Evolutionary conservation across 2,113 vertebrate species (phyloP), one percentile per base, ranked within the genome.

Genomic region (Bombycilla garrulus): DNA sequence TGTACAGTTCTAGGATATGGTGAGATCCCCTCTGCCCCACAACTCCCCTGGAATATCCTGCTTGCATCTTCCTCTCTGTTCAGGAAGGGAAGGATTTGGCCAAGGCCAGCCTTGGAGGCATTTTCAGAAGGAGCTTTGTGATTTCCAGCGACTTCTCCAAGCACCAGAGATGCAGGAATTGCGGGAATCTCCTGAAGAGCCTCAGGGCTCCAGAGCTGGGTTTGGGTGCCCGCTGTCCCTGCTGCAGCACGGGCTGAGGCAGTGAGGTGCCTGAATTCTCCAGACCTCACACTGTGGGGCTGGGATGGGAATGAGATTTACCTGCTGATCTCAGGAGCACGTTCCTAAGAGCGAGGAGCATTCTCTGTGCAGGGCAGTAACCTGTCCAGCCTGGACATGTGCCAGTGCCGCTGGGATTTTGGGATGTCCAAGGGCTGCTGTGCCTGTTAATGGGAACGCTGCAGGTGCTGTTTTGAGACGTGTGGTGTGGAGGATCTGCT

Each of bases 331-430:
- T 54, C 25, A 38, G 57, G 38, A 82, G 12, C 66, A 62, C 3
- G 3, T 50, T 48, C 29, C 38, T 44, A 36, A 38, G 0, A 56
- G 53, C 51, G n/a, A 12, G 28, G 19, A 64, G 25, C 3, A 0
- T 35, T 69, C 60, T 20, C 26, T 60, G 5, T 67, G 44, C 69
- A n/a, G 56, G 35, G 72, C 33, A 60, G 77, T 17, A 33, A n/a
- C 26, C 29, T 64, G 8, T 24, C 60, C 64, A 51, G 16, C 7
- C 50, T 25, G 48, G 72, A 20, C 40, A 17, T 0, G 29, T 33
- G 44, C 57, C n/a, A 26, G 35, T 15, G 54, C 40, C 65, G 64
- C 60, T 65, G 56, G 40, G 66, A 35, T 83, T 82, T 48, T 31
- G 15, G 36, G 67, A 17, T 40, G 58, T 33, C 54, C 1, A 1